Conservation (phyloP, 1,140 invertebrate genomes). For the Drosophila setifemur region DNA sequence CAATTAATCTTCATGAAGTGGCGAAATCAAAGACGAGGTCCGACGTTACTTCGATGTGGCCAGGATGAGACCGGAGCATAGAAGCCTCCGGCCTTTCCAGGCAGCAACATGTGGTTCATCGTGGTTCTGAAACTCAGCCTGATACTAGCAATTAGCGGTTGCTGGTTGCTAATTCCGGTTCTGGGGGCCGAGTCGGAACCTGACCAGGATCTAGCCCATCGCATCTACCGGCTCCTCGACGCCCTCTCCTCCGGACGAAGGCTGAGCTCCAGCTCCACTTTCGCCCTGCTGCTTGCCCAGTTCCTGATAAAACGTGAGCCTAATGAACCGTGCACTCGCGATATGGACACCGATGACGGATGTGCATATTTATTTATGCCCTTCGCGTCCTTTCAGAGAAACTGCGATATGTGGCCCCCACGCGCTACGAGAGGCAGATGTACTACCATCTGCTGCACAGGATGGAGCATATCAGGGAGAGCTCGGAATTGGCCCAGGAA, state of each 20-base stretch:
- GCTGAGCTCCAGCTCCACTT: slow-evolving; percentile 56
- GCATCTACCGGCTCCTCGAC: slow-evolving; percentile 51
- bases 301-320: slow-evolving; percentile 75
- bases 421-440: slow-evolving; percentile 60
- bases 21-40: slow-evolving; percentile 64
- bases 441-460: slow-evolving; percentile 66
- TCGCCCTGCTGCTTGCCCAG: slow-evolving; percentile 57
- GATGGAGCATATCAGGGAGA: slow-evolving; percentile 35
- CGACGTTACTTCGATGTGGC: slow-evolving; percentile 62
- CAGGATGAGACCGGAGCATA: slow-evolving; percentile 10
- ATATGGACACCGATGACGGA: slow-evolving; percentile 49
- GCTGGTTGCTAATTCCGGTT: neutral
- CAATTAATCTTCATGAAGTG: slow-evolving; percentile 74
- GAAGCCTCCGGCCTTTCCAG: slow-evolving; percentile 30
- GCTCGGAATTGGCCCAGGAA: neutral
- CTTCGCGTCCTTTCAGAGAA: slow-evolving; percentile 59
- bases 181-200: neutral
- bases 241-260: slow-evolving; percentile 32
- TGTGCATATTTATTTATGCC: slow-evolving; percentile 31
- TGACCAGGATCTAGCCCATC: slow-evolving; percentile 43
- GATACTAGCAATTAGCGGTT: slow-evolving; percentile 31
- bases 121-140: slow-evolving; percentile 36
- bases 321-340: slow-evolving; percentile 48
- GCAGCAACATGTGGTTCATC: slow-evolving; percentile 55
- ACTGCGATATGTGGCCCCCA: slow-evolving; percentile 62